Percentiles rank a stretch among this genome's conserved stretches.
Evolutionary conservation across 2,888 invertebrate genomes (phyloP).

Genomic region (Schizotus pectinicornis): DNA sequence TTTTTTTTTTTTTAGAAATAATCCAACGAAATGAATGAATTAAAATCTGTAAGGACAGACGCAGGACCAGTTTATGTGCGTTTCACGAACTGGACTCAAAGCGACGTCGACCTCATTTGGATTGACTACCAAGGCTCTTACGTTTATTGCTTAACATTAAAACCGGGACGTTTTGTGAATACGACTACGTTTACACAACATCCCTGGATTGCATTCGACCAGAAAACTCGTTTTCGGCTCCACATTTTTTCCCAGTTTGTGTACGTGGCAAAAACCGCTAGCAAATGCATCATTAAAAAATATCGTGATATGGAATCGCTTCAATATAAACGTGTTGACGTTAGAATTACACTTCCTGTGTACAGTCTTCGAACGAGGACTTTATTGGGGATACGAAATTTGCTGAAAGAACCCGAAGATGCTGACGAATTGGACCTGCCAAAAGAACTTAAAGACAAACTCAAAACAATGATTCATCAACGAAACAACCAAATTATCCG

Average conservation of each 20-base stretch:
- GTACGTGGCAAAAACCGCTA: constrained; percentile 59
- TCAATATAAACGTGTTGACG: constrained; percentile 50
- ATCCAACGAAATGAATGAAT: constrained; percentile 42
- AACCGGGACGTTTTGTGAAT: constrained; percentile 63
- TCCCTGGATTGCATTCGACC: constrained; percentile 84
- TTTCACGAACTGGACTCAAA: constrained; percentile 69
- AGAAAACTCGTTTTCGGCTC: constrained; percentile 70
- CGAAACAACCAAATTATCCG: constrained; percentile 32
- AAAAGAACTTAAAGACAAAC: constrained; percentile 53
- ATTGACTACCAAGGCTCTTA: constrained; percentile 73
- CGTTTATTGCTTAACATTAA: constrained; percentile 67
- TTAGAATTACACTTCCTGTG: constrained; percentile 63
- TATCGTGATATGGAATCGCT: constrained; percentile 29
- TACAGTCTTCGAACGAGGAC: constrained; percentile 60
- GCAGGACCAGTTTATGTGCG: constrained; percentile 62
- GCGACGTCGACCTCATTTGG: constrained; percentile 77
- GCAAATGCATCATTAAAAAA: constrained; percentile 37
- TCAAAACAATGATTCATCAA: constrained; percentile 46
- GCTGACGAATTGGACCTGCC: constrained; percentile 60
- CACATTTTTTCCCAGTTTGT: constrained; percentile 59
- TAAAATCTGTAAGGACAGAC: constrained; percentile 56
- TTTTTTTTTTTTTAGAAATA: too few species aligned
- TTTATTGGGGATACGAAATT: constrained; percentile 59
- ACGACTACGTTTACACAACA: constrained; percentile 81
- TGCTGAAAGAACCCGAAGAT: constrained; percentile 50